Conservation (phyloP, 2,113 vertebrate species). For the Spilogale gracilis region DNA sequence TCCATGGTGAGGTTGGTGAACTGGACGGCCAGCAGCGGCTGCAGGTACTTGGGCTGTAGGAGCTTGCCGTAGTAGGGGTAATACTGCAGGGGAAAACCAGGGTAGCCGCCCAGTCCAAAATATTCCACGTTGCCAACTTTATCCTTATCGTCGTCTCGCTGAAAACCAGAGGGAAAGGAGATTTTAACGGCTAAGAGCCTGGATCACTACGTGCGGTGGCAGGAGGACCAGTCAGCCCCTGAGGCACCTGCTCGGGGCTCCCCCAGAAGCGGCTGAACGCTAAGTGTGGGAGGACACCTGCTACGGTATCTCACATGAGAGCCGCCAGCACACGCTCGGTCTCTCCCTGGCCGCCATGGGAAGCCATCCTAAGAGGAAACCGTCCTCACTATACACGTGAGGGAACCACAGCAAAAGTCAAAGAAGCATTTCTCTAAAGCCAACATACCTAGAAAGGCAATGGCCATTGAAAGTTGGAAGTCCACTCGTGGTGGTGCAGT, state of each 20-base stretch:
- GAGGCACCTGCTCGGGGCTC: not conserved
- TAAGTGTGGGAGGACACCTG: fast-evolving
- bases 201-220: too few relatives aligned
- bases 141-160: conserved; percentile 92
- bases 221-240: not conserved
- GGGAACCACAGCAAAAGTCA: not conserved
- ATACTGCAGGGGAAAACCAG: conserved; percentile 96
- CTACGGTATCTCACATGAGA: fast-evolving
- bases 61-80: conserved; percentile 98
- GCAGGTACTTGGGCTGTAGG: conserved; percentile 95
- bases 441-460: not conserved
- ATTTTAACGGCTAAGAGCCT: not conserved
- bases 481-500: fast-evolving
- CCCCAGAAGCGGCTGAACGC: fast-evolving
- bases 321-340: fast-evolving
- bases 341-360: not conserved
- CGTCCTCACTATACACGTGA: not conserved
- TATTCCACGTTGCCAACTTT: conserved; percentile 91
- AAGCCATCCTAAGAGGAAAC: not conserved
- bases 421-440: not conserved
- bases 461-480: not conserved
- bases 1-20: conserved; percentile 93
- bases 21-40: conserved; percentile 96
- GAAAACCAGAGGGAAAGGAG: conserved; percentile 22
- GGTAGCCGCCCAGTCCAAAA: conserved; percentile 87